These are phyloP conservation scores for Drosophila sp. DNA, from an alignment of 1,140 invertebrate species.

Conservation along the genomic window DNA sequence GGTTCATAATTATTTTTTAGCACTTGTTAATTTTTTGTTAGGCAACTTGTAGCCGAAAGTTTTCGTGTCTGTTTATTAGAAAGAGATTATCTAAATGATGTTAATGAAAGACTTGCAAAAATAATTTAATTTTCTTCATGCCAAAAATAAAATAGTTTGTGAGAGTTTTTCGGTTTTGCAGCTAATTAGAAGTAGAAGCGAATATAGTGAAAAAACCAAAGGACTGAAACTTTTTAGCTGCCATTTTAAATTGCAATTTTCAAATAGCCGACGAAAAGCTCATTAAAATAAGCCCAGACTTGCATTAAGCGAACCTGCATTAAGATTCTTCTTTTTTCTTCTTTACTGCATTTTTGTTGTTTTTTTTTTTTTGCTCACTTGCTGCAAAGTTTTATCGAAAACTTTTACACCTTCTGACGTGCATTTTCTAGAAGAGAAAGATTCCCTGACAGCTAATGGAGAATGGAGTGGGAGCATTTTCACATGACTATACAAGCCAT, in stretches of 20 bases:
- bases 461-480: slow-evolving; percentile 33
- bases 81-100: slow-evolving; percentile 46
- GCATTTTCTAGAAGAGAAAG: slow-evolving; percentile 26
- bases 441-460: slow-evolving; percentile 28
- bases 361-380: slow-evolving; percentile 25
- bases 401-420: slow-evolving; percentile 64
- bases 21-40: slow-evolving; percentile 51
- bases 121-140: slow-evolving; percentile 26
- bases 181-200: slow-evolving; percentile 69
- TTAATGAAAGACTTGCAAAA: slow-evolving; percentile 44
- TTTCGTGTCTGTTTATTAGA: slow-evolving; percentile 14
- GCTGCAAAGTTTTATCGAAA: slow-evolving; percentile 41
- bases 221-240: slow-evolving; percentile 31
- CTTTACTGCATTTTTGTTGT: not conserved
- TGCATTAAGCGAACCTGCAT: slow-evolving; percentile 52
- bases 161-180: slow-evolving; percentile 24
- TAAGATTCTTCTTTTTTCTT: slow-evolving; percentile 9
- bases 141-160: slow-evolving; percentile 5
- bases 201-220: slow-evolving; percentile 22
- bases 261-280: slow-evolving; percentile 55
- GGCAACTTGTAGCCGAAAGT: slow-evolving; percentile 34
- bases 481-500: slow-evolving; percentile 56
- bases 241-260: slow-evolving; percentile 22
- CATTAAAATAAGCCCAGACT: slow-evolving; percentile 65
- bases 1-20: slow-evolving; percentile 45